Conservation (phyloP, 2,113 vertebrate species). For the Oxygymnocypris stewartii region DNA sequence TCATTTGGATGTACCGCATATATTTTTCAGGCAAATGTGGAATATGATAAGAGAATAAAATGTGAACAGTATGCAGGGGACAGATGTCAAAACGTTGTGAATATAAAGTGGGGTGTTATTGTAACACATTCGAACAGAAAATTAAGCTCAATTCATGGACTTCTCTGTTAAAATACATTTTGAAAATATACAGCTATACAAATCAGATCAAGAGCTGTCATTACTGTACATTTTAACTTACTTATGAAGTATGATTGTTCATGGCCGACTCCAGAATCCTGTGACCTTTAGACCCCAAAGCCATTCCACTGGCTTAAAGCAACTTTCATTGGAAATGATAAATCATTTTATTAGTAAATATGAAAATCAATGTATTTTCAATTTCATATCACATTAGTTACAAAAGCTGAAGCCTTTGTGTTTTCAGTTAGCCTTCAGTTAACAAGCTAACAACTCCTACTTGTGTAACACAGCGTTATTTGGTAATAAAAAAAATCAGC, state of each 20-base stretch:
- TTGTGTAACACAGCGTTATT: neutral
- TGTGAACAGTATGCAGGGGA: conserved; percentile 75
- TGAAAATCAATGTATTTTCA: neutral
- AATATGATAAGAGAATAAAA: conserved; percentile 75
- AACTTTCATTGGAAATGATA: neutral
- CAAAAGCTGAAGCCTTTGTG: neutral
- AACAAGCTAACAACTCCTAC: neutral
- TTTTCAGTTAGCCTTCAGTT: neutral
- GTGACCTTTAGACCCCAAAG: neutral
- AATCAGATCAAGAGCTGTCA: neutral
- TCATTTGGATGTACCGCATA: conserved; percentile 68
- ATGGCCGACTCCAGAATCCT: neutral
- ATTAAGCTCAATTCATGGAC: neutral
- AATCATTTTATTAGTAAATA: neutral
- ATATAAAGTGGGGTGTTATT: conserved; percentile 9
- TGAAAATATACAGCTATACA: neutral
- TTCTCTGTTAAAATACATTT: neutral
- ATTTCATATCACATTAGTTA: neutral
- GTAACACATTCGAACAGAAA: neutral
- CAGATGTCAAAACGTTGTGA: conserved; percentile 71
- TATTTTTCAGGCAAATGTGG: conserved; percentile 39
- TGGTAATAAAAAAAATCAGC: neutral
- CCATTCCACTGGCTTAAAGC: neutral
- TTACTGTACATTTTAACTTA: neutral
- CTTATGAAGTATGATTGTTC: neutral